Conservation (phyloP, 2,888 invertebrate genomes). For the Ganaspis brasiliensis region DNA sequence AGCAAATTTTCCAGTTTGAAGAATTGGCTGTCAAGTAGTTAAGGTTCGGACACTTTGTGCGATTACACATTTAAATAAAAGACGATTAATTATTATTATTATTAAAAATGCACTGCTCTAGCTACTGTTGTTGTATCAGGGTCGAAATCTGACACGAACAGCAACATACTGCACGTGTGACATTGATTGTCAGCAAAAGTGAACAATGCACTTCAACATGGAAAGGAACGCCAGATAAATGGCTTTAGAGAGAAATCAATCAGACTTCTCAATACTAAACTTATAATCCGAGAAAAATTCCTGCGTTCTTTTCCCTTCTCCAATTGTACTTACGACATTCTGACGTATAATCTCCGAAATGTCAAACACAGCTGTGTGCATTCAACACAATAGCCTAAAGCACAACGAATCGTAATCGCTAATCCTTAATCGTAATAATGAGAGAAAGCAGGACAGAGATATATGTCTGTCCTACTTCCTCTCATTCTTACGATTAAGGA, state of each 20-base stretch:
- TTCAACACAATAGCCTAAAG: no score
- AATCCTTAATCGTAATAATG: no score
- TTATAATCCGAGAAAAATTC: no score
- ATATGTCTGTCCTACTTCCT: no score
- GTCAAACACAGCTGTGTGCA: constrained; percentile 7
- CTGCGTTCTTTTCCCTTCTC: neutral
- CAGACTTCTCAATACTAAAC: constrained; percentile 13
- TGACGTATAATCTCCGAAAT: neutral
- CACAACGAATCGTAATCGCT: no score
- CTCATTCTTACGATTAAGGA: no score
- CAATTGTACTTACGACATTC: constrained; percentile 9
- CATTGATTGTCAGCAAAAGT: neutral
- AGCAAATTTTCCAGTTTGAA: neutral
- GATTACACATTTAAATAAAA: constrained; percentile 14
- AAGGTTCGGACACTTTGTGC: constrained; percentile 1
- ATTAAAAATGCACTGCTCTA: neutral
- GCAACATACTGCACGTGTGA: constrained; percentile 19
- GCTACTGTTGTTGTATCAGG: constrained; percentile 8
- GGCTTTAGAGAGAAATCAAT: neutral
- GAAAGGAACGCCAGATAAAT: constrained; percentile 5
- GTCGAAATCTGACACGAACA: constrained; percentile 18
- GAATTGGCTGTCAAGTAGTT: neutral
- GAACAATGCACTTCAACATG: constrained; percentile 22
- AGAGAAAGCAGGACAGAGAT: no score
- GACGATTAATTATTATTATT: neutral